Base-by-base conservation (phyloP, 1,140 invertebrate genomes). In the Monomorium pharaonis region DNA sequence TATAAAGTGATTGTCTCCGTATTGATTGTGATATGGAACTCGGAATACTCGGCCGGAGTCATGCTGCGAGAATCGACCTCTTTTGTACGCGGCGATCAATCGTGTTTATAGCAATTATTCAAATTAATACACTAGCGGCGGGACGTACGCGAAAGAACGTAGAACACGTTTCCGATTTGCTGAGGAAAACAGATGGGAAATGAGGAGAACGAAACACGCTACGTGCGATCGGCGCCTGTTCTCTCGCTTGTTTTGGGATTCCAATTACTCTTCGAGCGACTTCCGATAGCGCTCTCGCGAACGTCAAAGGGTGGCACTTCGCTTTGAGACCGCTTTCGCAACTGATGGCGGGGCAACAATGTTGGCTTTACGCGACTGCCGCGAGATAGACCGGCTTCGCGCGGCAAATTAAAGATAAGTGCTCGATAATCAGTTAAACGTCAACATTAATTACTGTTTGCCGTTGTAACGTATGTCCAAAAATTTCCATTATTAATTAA, bases 181-280 rank as follows among this genome's bases (percentile, higher is more conserved):
- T n/a, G n/a, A 16, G 30, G 18, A 42, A 33, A 67, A 78, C 44
- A 4, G 14, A 18, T 16, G n/a, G 14, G 54, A 2, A 30, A 51
- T 3, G n/a, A 21, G n/a, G 44, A 78, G 42, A 33, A 24, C 18
- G 18, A 33, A 14, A 49, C 49, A 24, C 5, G 21, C 58, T 62
- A 7, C 37, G 49, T 18, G 42, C 58, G 60, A 65, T 80, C 47
- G 60, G 76, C 27, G 18, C 75, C n/a, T 49, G n/a, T 74, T 56
- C 49, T 67, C 60, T 51, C 76, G 18, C 42, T 77, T 77, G 56
- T 80, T 80, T 80, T 80, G 62, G 76, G 76, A 80, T 67, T 80
- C 44, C 76, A 80, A 80, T 80, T 80, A 80, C 76, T 80, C 60
- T 80, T 80, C 47, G 47, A 80, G 76, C 62, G 76, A 80, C 76